Base-by-base conservation (phyloP, 2,113 vertebrate genomes). In the Dunckerocampus dactyliophorus region DNA sequence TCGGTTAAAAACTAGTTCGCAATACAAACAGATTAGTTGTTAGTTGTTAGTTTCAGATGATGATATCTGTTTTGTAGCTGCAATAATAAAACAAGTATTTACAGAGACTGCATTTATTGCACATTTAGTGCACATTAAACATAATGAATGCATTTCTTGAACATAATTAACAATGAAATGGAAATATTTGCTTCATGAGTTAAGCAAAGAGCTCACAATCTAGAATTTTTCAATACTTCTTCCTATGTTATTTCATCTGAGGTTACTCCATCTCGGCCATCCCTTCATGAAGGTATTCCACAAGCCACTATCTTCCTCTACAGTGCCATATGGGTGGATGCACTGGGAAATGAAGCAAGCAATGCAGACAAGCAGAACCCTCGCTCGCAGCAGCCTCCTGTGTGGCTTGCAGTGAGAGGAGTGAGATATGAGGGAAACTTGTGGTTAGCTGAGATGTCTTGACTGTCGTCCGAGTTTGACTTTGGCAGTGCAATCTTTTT, bases 381-480 rank as follows among this genome's bases (percentile, higher is more conserved):
- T 61, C 71, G 75, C 72, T 52, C 39, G 64, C 65, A 77, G 74
- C 73, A 76, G 51, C 73, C 61, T 79, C 77, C 72, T 71, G 52
- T 82, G 77, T 47, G 72, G 58, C 49, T 61, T 14, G n/a, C 54
- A 0, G 39, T 45, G 51, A 62, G 68, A 47, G 52, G 65, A 50
- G 10, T 51, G 39, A 47, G 28, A 65, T 48, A 51, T 59, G 61
- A 54, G 59, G 72, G 54, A 63, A 51, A 81, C 17, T 59, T 42
- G 65, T 86, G 77, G 82, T 84, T 79, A 78, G 81, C 65, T 83
- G 72, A 72, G 48, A 85, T 85, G 84, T 87, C 85, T 83, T 87
- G 31, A 64, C 67, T 75, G 39, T 60, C 65, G 79, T 75, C 67
- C 31, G 65, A 57, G 47, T 45, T 60, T 65, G 65, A 57, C 47